Evolutionary conservation across 2,797 vertebrate species (phyloP), one percentile per base, ranked within the genome.

Genomic region (Otolemur crassicaudatus): DNA sequence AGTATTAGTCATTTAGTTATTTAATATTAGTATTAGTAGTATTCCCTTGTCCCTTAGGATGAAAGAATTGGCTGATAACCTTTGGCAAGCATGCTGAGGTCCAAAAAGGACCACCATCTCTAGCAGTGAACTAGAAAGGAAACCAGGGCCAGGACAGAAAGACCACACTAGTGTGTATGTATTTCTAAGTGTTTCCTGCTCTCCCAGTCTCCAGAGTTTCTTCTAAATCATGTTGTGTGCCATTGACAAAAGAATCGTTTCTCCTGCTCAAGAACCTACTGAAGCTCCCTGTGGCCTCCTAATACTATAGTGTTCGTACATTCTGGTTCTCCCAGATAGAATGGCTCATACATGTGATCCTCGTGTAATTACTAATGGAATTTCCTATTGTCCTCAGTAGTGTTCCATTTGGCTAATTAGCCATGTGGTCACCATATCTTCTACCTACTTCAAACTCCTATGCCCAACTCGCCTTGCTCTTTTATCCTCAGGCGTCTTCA

Each of bases 341-440:
- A 58, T 60, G 31, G 31, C 22, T 94, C 67, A 73, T 0, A 25
- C 11, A 29, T 34, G n/a, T 23, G 69, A 46, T 65, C 77, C 61
- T 49, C n/a, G 2, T 53, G 11, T 76, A 43, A 89, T 60, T 86
- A 61, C n/a, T 80, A 31, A 89, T 20, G 16, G 25, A 13, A 37
- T 72, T 72, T 91, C 37, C 61, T 73, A 16, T 67, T 25, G 29
- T 29, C 56, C 60, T 92, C 83, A 25, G 1, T 4, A 85, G n/a
- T 49, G 27, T 70, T 92, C 61, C 72, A 60, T 83, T 25, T 95
- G 80, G n/a, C 70, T 86, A 83, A 80, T 94, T 75, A 79, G 17
- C 73, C 27, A 67, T 22, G 25, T 46, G 17, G 37, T 92, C 43
- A 79, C 81, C 2, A 2, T 23, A 60, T 72, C 61, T 13, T 61